Base-by-base conservation (phyloP, 2,888 invertebrate genomes). In the Lasioglossum marginatum region DNA sequence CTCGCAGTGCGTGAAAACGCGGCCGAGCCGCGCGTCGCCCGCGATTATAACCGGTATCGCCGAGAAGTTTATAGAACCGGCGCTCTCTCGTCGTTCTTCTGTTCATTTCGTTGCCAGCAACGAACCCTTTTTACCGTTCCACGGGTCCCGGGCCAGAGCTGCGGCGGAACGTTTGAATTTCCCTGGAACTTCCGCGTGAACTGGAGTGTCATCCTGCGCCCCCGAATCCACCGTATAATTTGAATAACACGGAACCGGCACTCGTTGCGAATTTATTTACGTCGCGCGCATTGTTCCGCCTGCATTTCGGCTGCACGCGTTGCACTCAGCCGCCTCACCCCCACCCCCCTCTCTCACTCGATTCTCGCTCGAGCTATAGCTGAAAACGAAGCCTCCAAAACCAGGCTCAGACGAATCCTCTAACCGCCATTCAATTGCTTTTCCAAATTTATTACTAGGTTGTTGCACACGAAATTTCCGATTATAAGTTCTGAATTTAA, bases 1-100 rank as follows among this genome's bases (percentile, higher is more conserved):
- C 63, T 76, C 83, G 83, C 85, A 83, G 45, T 73, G 85, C 85
- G 85, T 85, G 85, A 79, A 83, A 85, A 85, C 66, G 83, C 75
- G 71, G 57, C 34, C 66, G 66, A 63, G 66, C 43, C 72, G 66
- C 43, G 48, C 34, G 48, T 71, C 75, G 73, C 74, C n/a, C 81
- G 66, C 74, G 78, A 78, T 82, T 78, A 84, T 82, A 82, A 82
- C 70, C 84, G 78, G 68, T 78, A 84, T 76, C 85, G 79, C n/a
- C 31, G 68, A 37, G 72, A 45, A 76, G 71, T 83, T 79, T 72
- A 66, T 76, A 66, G 75, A 43, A 57, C 66, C 52, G 34, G 40
- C 40, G 70, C 40, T 40, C n/a, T n/a, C 70, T 12, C 40, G n/a
- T 66, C 75, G 12, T 82, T 85, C 83, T 75, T 78, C 43, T 68